These are phyloP conservation scores for Taxidea taxus DNA, from an alignment of 2,113 vertebrate species.

Conservation along the genomic window DNA sequence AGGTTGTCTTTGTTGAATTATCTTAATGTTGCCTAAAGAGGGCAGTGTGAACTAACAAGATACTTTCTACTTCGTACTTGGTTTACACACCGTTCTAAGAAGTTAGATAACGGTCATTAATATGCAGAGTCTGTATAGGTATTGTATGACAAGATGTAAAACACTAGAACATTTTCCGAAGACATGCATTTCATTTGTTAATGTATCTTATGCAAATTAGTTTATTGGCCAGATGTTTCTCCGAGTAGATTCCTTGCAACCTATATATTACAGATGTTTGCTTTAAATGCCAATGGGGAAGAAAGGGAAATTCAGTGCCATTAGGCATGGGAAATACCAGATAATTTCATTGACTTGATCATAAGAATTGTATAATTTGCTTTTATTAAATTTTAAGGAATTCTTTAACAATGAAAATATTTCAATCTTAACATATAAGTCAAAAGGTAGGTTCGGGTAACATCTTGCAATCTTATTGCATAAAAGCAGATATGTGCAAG, in stretches of 20 bases:
- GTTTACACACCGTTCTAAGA: neutral
- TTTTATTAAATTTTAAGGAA: slow-evolving; percentile 40
- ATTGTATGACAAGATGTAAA: slow-evolving; percentile 61
- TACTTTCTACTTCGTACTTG: neutral
- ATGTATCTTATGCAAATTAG: slow-evolving; percentile 62
- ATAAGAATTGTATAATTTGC: slow-evolving; percentile 49
- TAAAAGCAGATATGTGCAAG: slow-evolving; percentile 18
- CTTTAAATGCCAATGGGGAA: slow-evolving; percentile 43
- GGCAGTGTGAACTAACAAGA: slow-evolving; percentile 81
- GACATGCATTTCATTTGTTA: slow-evolving; percentile 42
- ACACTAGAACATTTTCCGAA: slow-evolving; percentile 24
- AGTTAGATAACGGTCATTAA: slow-evolving; percentile 47
- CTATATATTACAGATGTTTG: slow-evolving; percentile 51
- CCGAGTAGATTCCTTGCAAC: slow-evolving; percentile 21
- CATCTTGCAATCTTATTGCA: neutral
- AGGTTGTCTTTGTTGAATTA: neutral
- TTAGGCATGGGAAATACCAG: slow-evolving; percentile 4
- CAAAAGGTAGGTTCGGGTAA: slow-evolving; percentile 22
- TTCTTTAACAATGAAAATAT: slow-evolving; percentile 37
- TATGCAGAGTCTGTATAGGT: slow-evolving; percentile 30
- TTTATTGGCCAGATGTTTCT: slow-evolving; percentile 63
- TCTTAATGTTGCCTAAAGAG: slow-evolving; percentile 77
- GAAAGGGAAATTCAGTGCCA: neutral
- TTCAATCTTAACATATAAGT: slow-evolving; percentile 48
- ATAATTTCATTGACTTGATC: slow-evolving; percentile 6